Conservation (phyloP, 2,797 vertebrate genomes). For the Chloroceryle amazona region DNA sequence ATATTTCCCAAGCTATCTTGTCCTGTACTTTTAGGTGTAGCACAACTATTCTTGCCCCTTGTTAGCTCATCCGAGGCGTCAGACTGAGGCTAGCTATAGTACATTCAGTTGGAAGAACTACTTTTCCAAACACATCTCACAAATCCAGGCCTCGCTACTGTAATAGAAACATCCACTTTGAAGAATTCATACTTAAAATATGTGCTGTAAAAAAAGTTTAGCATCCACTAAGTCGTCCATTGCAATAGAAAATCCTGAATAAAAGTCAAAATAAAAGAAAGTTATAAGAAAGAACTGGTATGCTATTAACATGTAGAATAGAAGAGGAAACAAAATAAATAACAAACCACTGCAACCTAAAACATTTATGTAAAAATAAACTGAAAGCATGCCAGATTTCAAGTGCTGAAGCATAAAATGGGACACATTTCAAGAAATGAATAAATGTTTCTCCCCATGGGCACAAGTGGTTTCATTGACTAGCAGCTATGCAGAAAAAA, state of each 20-base stretch:
- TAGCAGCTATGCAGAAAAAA: not conserved
- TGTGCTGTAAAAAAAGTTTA: not conserved
- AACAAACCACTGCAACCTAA: constrained; percentile 32
- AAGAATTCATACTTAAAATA: not conserved
- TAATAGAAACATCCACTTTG: not conserved
- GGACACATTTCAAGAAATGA: not conserved
- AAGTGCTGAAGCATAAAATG: not conserved
- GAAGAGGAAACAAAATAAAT: not conserved
- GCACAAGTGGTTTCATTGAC: not conserved
- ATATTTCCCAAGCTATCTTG: not conserved
- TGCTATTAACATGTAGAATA: not conserved
- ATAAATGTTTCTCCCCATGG: not conserved
- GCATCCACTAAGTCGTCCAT: not conserved
- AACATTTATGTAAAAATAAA: constrained; percentile 59
- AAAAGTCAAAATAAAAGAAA: not conserved
- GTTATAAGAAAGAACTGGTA: not conserved
- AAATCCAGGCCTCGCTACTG: not conserved
- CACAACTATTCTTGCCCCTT: not conserved
- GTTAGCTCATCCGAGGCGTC: not conserved
- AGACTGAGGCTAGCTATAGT: not conserved
- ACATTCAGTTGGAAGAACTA: not conserved
- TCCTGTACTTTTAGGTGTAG: not conserved
- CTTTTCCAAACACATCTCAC: not conserved
- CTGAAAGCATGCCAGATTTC: not conserved
- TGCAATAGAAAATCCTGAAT: not conserved